Percentiles rank a stretch among this genome's conserved stretches.
Evolutionary conservation across 2,888 invertebrate species (phyloP).

Genomic region (Exephanes ischioxanthus): DNA sequence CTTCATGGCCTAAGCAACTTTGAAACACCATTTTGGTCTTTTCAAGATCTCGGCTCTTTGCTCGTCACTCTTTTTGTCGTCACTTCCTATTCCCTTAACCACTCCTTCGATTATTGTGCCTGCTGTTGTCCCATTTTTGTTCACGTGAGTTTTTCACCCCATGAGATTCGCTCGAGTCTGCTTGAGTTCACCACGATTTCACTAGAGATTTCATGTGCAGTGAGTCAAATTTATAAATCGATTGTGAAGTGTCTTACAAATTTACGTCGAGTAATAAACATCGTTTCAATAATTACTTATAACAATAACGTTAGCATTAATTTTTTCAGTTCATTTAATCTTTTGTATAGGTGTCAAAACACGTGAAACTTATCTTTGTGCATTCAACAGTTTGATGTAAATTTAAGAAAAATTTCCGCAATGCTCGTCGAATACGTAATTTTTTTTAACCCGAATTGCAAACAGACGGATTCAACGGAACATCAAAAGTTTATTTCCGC

Average conservation of each 20-base stretch:
- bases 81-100: not conserved
- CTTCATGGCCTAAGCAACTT: conserved; percentile 28
- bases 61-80: not conserved
- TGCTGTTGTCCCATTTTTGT: conserved; percentile 7
- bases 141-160: not conserved
- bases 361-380: too few relatives aligned
- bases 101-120: conserved; percentile 38
- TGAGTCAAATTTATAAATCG: not conserved
- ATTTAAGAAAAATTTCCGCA: too few relatives aligned
- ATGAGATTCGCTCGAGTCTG: conserved; percentile 15
- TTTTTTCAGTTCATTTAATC: too few relatives aligned
- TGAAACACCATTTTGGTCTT: conserved; percentile 42
- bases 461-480: too few relatives aligned
- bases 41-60: conserved; percentile 21
- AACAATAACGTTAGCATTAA: too few relatives aligned
- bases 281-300: too few relatives aligned
- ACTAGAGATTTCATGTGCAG: not conserved
- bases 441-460: too few relatives aligned
- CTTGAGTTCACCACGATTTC: not conserved
- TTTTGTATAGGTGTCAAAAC: too few relatives aligned
- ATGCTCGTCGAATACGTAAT: too few relatives aligned
- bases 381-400: too few relatives aligned
- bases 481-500: too few relatives aligned
- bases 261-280: not conserved
- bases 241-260: not conserved